Evolutionary conservation across 2,113 vertebrate genomes (phyloP), one percentile per base, ranked within the genome.

Genomic region (Psittacula cyanocephala): DNA sequence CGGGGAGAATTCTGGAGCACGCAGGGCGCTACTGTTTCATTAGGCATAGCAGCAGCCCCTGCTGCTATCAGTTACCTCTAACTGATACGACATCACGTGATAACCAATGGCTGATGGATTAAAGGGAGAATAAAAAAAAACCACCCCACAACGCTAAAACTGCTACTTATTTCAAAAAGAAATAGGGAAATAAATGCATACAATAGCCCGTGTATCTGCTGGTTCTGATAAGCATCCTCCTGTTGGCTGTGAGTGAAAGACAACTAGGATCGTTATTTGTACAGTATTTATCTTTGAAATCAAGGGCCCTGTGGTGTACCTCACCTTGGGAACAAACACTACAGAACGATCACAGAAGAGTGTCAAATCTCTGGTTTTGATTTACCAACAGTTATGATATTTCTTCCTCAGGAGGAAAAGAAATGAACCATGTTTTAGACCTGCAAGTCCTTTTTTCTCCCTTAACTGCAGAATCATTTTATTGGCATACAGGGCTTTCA

Each of bases 221-320:
- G 98, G 97, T 97, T 97, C 97, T 98, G 98, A 99, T 98, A 99
- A 99, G 98, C 97, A 97, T 98, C 98, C 98, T 97, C 98, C 97
- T 93, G 97, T 97, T 98, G 98, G 98, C 98, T 98, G 98, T 98
- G 98, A 98, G 98, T 98, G 97, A 98, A 98, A 98, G 98, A 98
- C 95, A 98, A 97, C 97, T 97, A 96, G 97, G 83, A 95, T 98
- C 96, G 92, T 98, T 98, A 98, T 98, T 98, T 98, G 98, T 97
- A 98, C 97, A 96, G 98, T 95, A 97, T 98, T 98, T 98, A 98
- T 98, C 98, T 98, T 98, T 98, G 98, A 98, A 98, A 98, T 98
- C 98, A 98, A 98, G 98, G 98, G 98, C 98, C 97, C 98, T 98
- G 98, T 97, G 95, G 98, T 98, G 96, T 96, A 93, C 96, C 95